phyloP scores from a whole-genome alignment of 2,797 vertebrate species.

The Allobates femoralis region DNA sequence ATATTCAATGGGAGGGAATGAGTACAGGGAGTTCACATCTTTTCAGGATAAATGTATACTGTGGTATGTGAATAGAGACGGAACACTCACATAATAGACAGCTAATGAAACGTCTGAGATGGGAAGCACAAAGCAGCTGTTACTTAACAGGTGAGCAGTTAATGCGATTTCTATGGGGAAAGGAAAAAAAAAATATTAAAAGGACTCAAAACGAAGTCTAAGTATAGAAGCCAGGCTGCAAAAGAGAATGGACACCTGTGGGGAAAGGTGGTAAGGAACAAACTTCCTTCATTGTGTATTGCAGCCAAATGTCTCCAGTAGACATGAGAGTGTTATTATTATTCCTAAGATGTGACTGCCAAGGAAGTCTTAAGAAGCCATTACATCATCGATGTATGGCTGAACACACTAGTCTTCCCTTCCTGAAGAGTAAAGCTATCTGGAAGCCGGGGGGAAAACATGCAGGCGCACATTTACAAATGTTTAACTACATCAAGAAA shows the following conservation, averaged over 20 bases:
- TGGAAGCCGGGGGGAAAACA: neutral
- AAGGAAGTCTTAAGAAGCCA: constrained; percentile 29
- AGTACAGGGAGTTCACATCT: neutral
- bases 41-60: neutral
- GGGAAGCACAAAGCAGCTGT: constrained; percentile 23
- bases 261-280: constrained; percentile 41
- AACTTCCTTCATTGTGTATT: constrained; percentile 13
- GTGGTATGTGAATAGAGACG: neutral
- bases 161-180: constrained; percentile 27
- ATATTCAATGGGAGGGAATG: neutral
- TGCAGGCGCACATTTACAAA: neutral
- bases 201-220: constrained; percentile 38
- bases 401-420: neutral
- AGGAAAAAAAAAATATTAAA: constrained; percentile 38
- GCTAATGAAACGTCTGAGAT: constrained; percentile 30
- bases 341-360: constrained; percentile 20
- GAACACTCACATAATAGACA: neutral
- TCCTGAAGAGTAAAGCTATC: neutral
- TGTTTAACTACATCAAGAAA: constrained; percentile 13
- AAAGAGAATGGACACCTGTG: constrained; percentile 40
- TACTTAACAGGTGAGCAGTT: constrained; percentile 34
- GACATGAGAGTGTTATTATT: constrained; percentile 18
- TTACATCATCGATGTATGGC: constrained; percentile 33
- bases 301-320: constrained; percentile 37
- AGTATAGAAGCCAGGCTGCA: constrained; percentile 39